Evolutionary conservation across 2,888 invertebrate species (phyloP).

Genomic region (Microctonus aethiopoides): DNA sequence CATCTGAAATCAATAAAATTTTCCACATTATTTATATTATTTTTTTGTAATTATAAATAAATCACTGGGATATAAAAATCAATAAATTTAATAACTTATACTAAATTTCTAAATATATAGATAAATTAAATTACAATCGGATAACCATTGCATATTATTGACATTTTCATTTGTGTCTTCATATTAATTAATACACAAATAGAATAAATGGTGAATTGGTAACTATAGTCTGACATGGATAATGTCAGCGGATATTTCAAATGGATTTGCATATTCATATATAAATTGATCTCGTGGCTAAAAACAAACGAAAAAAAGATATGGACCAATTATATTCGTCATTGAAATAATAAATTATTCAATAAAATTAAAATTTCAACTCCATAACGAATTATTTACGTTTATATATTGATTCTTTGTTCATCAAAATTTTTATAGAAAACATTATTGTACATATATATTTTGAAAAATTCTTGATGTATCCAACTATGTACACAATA

Average conservation of each 20-base stretch:
- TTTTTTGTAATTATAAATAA: not conserved
- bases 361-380: too few relatives aligned
- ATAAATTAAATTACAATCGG: not conserved
- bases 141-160: not conserved
- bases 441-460: too few relatives aligned
- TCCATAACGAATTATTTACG: too few relatives aligned
- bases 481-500: not conserved
- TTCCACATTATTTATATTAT: not conserved
- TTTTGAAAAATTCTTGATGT: not conserved
- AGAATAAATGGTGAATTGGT: constrained; percentile 13
- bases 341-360: too few relatives aligned
- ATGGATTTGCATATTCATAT: constrained; percentile 1
- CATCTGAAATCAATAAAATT: constrained; percentile 54
- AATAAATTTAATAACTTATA: not conserved
- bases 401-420: too few relatives aligned
- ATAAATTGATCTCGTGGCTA: not conserved
- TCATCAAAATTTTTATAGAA: too few relatives aligned
- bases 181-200: not conserved
- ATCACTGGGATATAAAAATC: not conserved
- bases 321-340: too few relatives aligned
- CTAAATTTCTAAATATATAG: not conserved
- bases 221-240: not conserved
- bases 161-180: not conserved
- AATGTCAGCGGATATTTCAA: not conserved
- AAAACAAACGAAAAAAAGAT: not conserved